Percentiles rank a stretch among this genome's conserved stretches.
These are phyloP conservation scores for Alosa sapidissima DNA, from an alignment of 2,797 vertebrate species.

Conservation along the genomic window DNA sequence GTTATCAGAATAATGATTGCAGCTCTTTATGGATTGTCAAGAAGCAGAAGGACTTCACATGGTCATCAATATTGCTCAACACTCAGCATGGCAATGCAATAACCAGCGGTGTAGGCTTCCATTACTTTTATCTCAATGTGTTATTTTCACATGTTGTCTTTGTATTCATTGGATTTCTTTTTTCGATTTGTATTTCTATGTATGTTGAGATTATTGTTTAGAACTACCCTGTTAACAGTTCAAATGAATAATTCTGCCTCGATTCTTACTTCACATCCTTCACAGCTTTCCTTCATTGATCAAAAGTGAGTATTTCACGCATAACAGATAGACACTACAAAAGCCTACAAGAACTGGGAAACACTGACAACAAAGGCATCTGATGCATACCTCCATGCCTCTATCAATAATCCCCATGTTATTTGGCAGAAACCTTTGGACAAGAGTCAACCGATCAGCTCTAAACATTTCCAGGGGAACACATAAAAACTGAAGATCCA, in stretches of 20 bases:
- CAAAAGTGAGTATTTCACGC: neutral
- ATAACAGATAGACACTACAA: neutral
- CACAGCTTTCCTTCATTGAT: neutral
- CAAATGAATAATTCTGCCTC: neutral
- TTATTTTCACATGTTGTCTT: neutral
- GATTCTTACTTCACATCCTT: neutral
- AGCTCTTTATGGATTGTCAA: conserved; percentile 22
- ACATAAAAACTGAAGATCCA: neutral
- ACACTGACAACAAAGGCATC: neutral
- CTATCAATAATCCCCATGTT: neutral
- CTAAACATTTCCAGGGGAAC: neutral
- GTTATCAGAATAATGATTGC: neutral
- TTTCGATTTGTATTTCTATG: neutral
- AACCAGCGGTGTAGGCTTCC: neutral
- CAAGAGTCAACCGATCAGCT: neutral
- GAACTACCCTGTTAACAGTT: conserved; percentile 19
- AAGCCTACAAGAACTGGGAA: neutral
- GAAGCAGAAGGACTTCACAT: neutral
- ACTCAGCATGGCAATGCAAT: conserved; percentile 12
- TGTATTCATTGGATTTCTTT: neutral
- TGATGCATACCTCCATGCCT: neutral
- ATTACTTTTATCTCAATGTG: neutral
- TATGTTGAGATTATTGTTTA: neutral
- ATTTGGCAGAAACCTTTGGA: conserved; percentile 20
- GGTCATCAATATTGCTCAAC: neutral